Conservation (phyloP, 64 coral and sea anemone genomes). For the Stichodactyla mertensii region DNA sequence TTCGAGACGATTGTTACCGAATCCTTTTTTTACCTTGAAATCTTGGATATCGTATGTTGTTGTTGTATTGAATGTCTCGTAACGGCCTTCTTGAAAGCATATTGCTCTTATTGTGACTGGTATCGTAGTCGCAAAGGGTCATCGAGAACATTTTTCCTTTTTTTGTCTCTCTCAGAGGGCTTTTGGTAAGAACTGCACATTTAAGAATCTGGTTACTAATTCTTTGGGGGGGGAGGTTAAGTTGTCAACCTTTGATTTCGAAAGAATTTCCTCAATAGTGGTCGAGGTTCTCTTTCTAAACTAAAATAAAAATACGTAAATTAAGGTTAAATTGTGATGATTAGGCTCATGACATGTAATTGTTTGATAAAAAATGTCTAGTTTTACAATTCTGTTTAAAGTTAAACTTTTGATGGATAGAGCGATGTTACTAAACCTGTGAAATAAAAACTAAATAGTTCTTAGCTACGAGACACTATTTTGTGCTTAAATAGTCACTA, state of each 20-base stretch:
- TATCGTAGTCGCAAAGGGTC: slow-evolving; percentile 2
- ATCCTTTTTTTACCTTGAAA: slow-evolving; percentile 17
- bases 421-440: too few relatives aligned
- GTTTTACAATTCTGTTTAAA: too few relatives aligned
- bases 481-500: too few relatives aligned
- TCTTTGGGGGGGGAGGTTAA: background rate
- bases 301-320: background rate
- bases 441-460: too few relatives aligned
- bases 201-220: background rate
- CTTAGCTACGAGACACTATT: too few relatives aligned
- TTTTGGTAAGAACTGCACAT: slow-evolving; percentile 32
- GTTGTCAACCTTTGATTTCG: background rate
- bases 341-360: too few relatives aligned
- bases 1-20: background rate
- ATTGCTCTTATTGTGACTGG: slow-evolving; percentile 17
- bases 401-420: too few relatives aligned
- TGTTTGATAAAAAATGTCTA: too few relatives aligned
- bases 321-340: too few relatives aligned
- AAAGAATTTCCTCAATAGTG: background rate
- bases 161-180: background rate
- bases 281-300: background rate
- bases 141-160: slow-evolving; percentile 19
- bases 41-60: slow-evolving; percentile 14
- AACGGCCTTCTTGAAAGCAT: background rate
- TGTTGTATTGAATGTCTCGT: background rate